Evolutionary conservation across 2,888 invertebrate genomes (phyloP), one percentile per base, ranked within the genome.

Genomic region (Morinoia aosen): DNA sequence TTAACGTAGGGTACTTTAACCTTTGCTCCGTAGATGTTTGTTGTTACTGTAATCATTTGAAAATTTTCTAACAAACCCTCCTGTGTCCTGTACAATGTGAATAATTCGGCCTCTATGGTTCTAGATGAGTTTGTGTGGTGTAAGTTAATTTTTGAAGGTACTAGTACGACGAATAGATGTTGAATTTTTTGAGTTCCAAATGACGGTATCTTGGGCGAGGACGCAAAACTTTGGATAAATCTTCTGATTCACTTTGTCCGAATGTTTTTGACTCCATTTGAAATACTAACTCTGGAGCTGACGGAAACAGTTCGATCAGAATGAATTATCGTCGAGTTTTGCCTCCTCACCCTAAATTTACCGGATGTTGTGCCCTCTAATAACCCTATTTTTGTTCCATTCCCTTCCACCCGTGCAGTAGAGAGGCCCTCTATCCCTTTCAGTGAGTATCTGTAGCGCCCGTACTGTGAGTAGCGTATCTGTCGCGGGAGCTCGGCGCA

Each of bases 341-440:
- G 76, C 76, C 76, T 76, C 76, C 76, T 76, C 76, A 76, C 76
- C 25, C 33, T 16, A 76, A 76, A 16, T 76, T 40, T 4, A 90
- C 11, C 8, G 39, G 12, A 48, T 25, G 10, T 90, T 90, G 1
- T 90, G 40, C 90, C 39, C 40, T 10, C 40, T 2, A 48, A 39
- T 39, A 90, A 39, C 90, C 48, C 39, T 39, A 4, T 90, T 56
- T 93, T 93, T 93, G 0, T 93, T 93, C 57, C 57, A 16, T 57
- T 93, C n/a, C 57, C 93, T 48, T 33, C 57, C 48, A 12, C 93
- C 93, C 93, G 19, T n/a, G 93, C 93, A 93, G 93, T 93, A 93
- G 93, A 93, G 93, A 93, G 93, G 57, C 93, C 93, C 12, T 93
- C 93, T 93, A 93, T 93, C 19, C 93, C 93, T 93, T 93, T 93